Base-by-base conservation (phyloP, 2,797 vertebrate genomes). In the Alosa sapidissima region DNA sequence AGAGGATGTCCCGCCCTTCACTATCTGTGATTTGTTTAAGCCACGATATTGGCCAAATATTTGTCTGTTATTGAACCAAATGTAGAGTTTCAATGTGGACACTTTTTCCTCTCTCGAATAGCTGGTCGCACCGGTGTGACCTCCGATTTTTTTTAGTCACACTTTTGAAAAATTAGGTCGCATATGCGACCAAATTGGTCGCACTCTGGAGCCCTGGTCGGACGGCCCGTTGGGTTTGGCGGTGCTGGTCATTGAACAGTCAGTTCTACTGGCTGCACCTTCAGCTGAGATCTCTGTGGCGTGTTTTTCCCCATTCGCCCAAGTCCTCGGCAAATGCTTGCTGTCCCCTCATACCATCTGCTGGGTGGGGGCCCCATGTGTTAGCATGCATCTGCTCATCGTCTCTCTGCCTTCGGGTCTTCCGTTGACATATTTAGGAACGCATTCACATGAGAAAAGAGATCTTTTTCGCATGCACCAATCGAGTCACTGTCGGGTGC, bases 301-400 rank as follows among this genome's bases (percentile, higher is more conserved):
- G 5, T 75, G 36, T 45, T 78, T 24, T 13, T 75, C 33, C 33
- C 3, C 33, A 5, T 36, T 58, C 5, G 58, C 58, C 58, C 55
- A 62, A 47, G 58, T 47, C 55, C 5, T 28, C 36, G 21, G 60
- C 48, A 47, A 48, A 55, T 13, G 36, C 58, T 55, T 84, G 83
- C 72, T 83, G 75, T 84, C 85, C 83, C 86, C 83, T 49, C n/a
- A 24, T 83, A 52, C 89, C 91, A 91, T 91, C 88, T 89, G 89
- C 72, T 88, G 65, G 81, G 21, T 86, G 84, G 72, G 82, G 81
- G 72, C 54, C 86, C 87, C 86, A 89, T 89, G 87, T 90, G 89
- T 81, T 85, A 60, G 68, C 87, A 86, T 84, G 86, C 89, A 87
- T 90, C 90, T 89, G 87, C 82, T 87, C 85, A 68, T 85, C 81